Conservation (phyloP, 2,113 vertebrate species). For the Rhegmatorhina hoffmannsi region DNA sequence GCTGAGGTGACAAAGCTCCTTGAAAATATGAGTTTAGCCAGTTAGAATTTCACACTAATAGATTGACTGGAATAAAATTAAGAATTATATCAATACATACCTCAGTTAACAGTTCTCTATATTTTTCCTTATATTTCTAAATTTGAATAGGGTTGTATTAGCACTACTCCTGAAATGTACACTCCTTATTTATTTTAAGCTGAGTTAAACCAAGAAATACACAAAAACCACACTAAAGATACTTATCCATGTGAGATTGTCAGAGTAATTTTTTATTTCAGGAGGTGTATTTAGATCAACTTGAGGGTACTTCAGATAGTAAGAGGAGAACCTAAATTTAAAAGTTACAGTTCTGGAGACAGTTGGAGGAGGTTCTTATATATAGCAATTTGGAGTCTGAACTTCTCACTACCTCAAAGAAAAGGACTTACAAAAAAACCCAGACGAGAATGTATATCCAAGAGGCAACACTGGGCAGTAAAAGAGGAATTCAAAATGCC, state of each 20-base stretch:
- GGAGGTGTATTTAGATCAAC: background rate
- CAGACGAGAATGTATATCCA: background rate
- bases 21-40: background rate
- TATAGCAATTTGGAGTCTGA: background rate
- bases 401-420: background rate
- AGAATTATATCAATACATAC: background rate
- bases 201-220: background rate
- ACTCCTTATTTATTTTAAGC: background rate
- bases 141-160: background rate
- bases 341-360: background rate
- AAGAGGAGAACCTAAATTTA: background rate
- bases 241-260: background rate
- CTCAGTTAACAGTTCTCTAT: background rate
- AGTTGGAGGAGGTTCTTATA: background rate
- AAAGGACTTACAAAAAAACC: background rate
- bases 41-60: background rate
- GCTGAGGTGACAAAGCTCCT: background rate
- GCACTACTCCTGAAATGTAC: background rate
- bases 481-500: background rate
- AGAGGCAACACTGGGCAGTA: background rate
- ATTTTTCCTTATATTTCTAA: background rate
- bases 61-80: background rate
- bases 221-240: background rate
- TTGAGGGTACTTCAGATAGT: background rate
- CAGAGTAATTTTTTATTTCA: background rate